Evolutionary conservation across 2,113 vertebrate genomes (phyloP), one percentile per base, ranked within the genome.

Genomic region (Electrona antarctica): DNA sequence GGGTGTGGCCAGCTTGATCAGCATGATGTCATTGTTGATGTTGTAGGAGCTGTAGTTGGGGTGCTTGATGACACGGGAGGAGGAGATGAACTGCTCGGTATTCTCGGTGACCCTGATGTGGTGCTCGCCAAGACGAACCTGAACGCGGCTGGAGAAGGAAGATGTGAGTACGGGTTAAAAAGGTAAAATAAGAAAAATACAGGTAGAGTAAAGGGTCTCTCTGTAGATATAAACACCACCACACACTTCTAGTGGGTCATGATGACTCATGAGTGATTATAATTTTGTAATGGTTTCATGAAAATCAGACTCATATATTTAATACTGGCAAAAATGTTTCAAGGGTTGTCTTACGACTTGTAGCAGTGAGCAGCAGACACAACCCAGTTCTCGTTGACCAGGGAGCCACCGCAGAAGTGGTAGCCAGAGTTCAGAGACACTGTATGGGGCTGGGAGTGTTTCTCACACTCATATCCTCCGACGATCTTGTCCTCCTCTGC

Each of bases 11-110:
- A 95, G 83, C 72, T 94, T 93, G 81, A 96, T 90, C 75, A 96
- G 75, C 95, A 96, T 95, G 89, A 96, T 87, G 93, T 96, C 95
- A 0, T 95, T 93, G 77, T 93, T 68, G 5, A 95, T 90, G 75
- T 13, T 88, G 64, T 67, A 89, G 10, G 82, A 71, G 58, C 56
- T 60, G n/a, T 93, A 94, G 0, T 3, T 0, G 0, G 93, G 94
- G 46, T 95, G 86, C 0, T 63, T 76, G 88, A 93, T 81, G 70
- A 90, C 67, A 0, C 21, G 67, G 3, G 85, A 74, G 0, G 92
- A 87, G 0, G 6, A 0, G 29, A 92, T 85, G 74, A 88, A 87
- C 69, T 94, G 90, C 86, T 94, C 93, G 0, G 6, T 33, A 3
- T 78, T 79, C 2, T 94, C 93, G 0, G 0, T 69, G 41, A 51